Conservation (phyloP, 2,797 vertebrate species). For the Cercopithecus hamlyni region DNA sequence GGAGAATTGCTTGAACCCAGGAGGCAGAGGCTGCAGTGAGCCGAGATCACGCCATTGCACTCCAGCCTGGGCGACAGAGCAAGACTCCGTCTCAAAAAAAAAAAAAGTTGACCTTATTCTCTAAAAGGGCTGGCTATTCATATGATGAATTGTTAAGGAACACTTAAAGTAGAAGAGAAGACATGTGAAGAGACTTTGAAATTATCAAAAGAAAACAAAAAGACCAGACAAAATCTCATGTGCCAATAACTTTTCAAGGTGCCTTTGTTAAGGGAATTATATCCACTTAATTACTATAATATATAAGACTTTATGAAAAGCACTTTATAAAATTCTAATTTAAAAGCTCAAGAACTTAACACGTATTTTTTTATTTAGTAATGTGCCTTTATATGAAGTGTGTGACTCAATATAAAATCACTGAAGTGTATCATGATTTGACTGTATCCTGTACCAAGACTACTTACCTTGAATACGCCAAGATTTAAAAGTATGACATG, state of each 20-base stretch:
- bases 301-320: slow-evolving; percentile 69
- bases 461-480: slow-evolving; percentile 35
- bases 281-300: slow-evolving; percentile 63
- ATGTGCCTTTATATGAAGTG: slow-evolving; percentile 66
- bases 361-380: slow-evolving; percentile 73
- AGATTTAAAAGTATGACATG: slow-evolving; percentile 61
- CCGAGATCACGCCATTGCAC: not conserved
- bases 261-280: slow-evolving; percentile 70
- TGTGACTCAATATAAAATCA: slow-evolving; percentile 58
- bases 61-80: not conserved
- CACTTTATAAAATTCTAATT: slow-evolving; percentile 80
- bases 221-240: slow-evolving; percentile 20
- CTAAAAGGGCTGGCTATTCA: not conserved
- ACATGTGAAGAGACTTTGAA: slow-evolving; percentile 25
- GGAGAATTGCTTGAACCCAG: not conserved
- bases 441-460: slow-evolving; percentile 55
- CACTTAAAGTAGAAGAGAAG: slow-evolving; percentile 44
- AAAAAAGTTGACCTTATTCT: not conserved
- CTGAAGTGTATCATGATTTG: slow-evolving; percentile 44
- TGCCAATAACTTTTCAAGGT: slow-evolving; percentile 66
- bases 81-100: not conserved
- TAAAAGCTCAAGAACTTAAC: slow-evolving; percentile 73
- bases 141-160: slow-evolving; percentile 22
- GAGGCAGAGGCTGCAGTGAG: not conserved
- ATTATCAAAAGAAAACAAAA: slow-evolving; percentile 53